Conservation (phyloP, 2,113 vertebrate genomes). For the Prunella himalayana region DNA sequence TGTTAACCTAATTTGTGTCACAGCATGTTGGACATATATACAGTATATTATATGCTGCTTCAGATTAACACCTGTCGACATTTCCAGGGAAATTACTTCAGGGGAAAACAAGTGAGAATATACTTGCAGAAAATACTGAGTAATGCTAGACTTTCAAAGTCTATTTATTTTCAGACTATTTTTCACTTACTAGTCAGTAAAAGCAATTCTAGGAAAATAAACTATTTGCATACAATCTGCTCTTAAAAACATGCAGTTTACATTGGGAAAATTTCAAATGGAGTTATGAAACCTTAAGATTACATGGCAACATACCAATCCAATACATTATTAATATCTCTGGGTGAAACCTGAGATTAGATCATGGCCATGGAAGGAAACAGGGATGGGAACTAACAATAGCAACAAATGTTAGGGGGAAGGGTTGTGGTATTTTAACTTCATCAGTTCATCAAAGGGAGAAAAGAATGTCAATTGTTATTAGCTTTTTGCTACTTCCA, state of each 20-base stretch:
- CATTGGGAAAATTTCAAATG: neutral
- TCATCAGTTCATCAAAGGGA: neutral
- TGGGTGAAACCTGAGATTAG: neutral
- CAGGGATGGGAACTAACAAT: neutral
- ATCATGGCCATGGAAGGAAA: neutral
- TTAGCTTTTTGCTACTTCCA: neutral
- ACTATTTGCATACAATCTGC: neutral
- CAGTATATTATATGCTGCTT: neutral
- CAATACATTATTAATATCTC: neutral
- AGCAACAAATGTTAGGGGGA: neutral
- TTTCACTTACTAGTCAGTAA: neutral
- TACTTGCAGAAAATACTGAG: neutral
- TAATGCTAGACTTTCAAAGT: neutral
- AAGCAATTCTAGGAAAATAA: neutral
- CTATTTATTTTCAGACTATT: neutral
- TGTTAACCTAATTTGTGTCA: neutral
- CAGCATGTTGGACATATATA: neutral
- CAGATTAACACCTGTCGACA: neutral
- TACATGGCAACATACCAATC: neutral
- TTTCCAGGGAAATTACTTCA: neutral
- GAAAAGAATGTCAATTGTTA: neutral
- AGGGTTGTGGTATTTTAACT: neutral
- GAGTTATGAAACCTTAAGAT: neutral
- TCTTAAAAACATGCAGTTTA: neutral
- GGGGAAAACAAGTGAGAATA: neutral